Evolutionary conservation across 2,888 invertebrate genomes (phyloP).

Genomic region (Agrochola lychnidis): DNA sequence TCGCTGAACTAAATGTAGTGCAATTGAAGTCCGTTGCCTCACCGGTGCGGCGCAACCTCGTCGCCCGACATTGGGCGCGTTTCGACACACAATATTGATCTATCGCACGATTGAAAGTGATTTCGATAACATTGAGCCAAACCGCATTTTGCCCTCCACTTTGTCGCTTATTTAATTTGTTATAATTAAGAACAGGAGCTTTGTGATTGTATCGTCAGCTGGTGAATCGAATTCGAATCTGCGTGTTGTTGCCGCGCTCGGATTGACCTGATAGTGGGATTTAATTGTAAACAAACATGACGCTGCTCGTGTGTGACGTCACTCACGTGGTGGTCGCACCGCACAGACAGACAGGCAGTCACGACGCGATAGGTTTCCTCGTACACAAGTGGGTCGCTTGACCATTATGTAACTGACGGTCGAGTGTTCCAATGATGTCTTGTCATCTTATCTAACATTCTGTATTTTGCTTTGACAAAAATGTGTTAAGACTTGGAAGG

Average conservation of each 20-base stretch:
- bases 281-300: conserved; percentile 49
- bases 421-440: conserved; percentile 36
- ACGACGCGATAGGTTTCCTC: conserved; percentile 37
- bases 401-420: conserved; percentile 53
- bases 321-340: conserved; percentile 5
- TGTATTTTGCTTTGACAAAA: conserved; percentile 18
- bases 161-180: conserved; percentile 22
- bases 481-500: background rate
- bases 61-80: conserved; percentile 75
- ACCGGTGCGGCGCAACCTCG: conserved; percentile 74
- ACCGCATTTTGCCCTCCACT: conserved; percentile 19
- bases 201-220: background rate
- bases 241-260: background rate
- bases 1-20: conserved; percentile 42
- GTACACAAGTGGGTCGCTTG: conserved; percentile 53
- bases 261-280: conserved; percentile 10
- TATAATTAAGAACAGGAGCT: background rate
- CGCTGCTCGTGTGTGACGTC: conserved; percentile 35
- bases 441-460: conserved; percentile 50
- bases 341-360: conserved; percentile 18
- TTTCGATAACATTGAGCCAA: conserved; percentile 78
- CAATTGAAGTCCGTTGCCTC: conserved; percentile 69
- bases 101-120: conserved; percentile 73
- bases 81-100: conserved; percentile 74
- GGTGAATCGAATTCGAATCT: background rate